Evolutionary conservation across 2,797 vertebrate species (phyloP).

Genomic region (Sparidentex hasta): DNA sequence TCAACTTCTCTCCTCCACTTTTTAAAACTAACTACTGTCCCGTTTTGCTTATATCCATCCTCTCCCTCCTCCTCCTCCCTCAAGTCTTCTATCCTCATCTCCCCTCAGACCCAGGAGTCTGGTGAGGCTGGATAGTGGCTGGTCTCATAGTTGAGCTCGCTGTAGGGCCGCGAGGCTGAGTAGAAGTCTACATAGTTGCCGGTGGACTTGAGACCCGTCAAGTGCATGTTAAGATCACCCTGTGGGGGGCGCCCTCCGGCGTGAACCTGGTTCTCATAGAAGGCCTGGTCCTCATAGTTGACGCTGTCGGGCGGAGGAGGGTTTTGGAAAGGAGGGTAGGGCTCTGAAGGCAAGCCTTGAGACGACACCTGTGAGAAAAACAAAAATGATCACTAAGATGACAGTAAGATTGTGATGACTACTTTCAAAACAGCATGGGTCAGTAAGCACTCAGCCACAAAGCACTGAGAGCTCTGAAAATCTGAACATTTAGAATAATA

Average conservation of each 20-base stretch:
- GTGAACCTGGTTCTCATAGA: slow-evolving; percentile 97
- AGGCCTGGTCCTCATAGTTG: slow-evolving; percentile 94
- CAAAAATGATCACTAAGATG: not conserved
- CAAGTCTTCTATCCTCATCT: slow-evolving; percentile 40
- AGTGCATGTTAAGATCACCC: slow-evolving; percentile 97
- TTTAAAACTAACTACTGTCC: slow-evolving; percentile 20
- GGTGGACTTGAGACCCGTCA: slow-evolving; percentile 97
- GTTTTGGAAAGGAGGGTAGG: slow-evolving; percentile 98
- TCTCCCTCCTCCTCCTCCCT: slow-evolving; percentile 61
- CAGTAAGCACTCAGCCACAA: not conserved
- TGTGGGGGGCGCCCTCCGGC: slow-evolving; percentile 90
- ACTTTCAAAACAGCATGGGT: not conserved
- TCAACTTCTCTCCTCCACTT: slow-evolving; percentile 37
- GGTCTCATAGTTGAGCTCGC: slow-evolving; percentile 99
- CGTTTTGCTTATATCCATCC: slow-evolving; percentile 8
- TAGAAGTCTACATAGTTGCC: slow-evolving; percentile 99
- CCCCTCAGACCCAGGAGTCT: slow-evolving; percentile 97
- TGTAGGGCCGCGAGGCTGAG: slow-evolving; percentile 98
- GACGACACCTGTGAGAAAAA: slow-evolving; percentile 88
- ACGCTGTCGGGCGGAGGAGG: slow-evolving; percentile 84
- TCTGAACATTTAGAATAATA: not conserved
- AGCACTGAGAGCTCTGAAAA: slow-evolving; percentile 1
- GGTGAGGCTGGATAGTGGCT: slow-evolving; percentile 99
- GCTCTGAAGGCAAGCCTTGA: slow-evolving; percentile 95
- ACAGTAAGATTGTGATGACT: not conserved